These are phyloP conservation scores for Macropis europaea DNA, from an alignment of 2,888 invertebrate species.

Conservation along the genomic window DNA sequence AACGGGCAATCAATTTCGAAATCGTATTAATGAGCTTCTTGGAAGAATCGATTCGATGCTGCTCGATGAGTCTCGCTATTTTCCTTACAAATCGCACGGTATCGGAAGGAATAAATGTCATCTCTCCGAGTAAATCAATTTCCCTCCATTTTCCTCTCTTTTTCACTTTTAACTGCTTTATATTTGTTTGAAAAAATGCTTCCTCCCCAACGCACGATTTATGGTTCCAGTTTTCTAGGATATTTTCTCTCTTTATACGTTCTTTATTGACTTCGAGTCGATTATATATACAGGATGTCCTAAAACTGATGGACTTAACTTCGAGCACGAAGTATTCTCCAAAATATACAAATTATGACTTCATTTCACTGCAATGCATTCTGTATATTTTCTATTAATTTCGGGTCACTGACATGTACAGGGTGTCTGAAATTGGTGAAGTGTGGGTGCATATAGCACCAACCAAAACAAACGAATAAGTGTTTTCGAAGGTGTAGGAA, in stretches of 20 bases:
- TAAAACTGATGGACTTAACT: too few relatives aligned
- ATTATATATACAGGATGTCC: too few relatives aligned
- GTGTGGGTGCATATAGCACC: too few relatives aligned
- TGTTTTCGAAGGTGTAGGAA: too few relatives aligned
- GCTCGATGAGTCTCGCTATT: not conserved
- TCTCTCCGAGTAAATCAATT: not conserved
- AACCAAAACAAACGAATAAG: too few relatives aligned
- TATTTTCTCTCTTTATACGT: not conserved
- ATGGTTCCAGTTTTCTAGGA: too few relatives aligned
- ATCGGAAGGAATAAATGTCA: not conserved
- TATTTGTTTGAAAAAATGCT: not conserved
- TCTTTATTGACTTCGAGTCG: not conserved
- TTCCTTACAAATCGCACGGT: not conserved
- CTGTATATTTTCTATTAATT: too few relatives aligned
- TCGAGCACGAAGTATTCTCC: too few relatives aligned
- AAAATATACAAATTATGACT: too few relatives aligned
- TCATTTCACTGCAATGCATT: too few relatives aligned
- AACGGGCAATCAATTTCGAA: constrained; percentile 19
- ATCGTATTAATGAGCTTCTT: constrained; percentile 35
- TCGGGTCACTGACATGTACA: too few relatives aligned
- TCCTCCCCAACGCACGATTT: not conserved
- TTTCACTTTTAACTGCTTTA: not conserved
- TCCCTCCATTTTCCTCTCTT: not conserved
- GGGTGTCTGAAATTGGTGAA: too few relatives aligned
- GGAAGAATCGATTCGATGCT: constrained; percentile 8